Conservation (phyloP, 2,113 vertebrate species). For the Halcyon malimbica region DNA sequence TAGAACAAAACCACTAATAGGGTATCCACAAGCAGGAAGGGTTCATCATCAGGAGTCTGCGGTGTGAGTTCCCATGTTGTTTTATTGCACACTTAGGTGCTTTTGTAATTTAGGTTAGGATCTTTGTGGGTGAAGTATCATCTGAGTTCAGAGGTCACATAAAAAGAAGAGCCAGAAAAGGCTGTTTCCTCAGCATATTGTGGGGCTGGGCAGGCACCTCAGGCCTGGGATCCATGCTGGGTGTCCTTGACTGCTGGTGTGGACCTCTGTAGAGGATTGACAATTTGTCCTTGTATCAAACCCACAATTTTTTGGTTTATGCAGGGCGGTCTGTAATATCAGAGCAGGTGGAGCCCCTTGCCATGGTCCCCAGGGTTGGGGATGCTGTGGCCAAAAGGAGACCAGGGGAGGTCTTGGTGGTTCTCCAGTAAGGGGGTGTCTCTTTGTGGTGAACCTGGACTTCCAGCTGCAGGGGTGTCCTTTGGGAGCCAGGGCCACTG, state of each 20-base stretch:
- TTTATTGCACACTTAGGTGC: background rate
- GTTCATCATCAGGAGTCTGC: background rate
- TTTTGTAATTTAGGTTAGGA: background rate
- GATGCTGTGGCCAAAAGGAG: background rate
- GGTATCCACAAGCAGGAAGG: background rate
- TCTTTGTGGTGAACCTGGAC: background rate
- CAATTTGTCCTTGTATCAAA: background rate
- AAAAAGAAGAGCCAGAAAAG: background rate
- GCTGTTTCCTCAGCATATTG: background rate
- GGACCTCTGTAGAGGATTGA: background rate
- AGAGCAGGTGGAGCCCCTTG: background rate
- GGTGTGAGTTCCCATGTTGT: background rate
- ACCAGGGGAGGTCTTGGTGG: background rate
- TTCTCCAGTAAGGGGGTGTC: background rate
- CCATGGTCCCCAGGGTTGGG: background rate
- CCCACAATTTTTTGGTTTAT: accelerated
- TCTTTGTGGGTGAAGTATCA: background rate
- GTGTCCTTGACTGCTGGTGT: background rate
- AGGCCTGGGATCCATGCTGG: background rate
- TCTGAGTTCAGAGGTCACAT: background rate
- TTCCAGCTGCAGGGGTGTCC: background rate
- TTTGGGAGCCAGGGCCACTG: accelerated
- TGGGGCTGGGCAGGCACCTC: background rate
- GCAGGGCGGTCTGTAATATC: background rate
- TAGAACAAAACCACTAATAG: background rate